Evolutionary conservation across 1,140 invertebrate genomes (phyloP).

Genomic region (Danaus plexippus): DNA sequence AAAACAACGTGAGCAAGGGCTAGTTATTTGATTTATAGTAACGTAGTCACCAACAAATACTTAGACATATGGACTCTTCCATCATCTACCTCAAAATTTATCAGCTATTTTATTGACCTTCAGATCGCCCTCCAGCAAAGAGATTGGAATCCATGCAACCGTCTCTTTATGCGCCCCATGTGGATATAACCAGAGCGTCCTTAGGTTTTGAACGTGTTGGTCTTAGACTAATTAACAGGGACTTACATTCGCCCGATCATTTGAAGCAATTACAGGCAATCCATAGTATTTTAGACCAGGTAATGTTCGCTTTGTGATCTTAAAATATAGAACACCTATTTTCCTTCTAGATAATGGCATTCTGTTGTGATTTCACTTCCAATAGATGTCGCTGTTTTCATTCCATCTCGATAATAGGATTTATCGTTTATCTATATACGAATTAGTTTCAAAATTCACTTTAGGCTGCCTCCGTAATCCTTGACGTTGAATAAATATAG

Average conservation of each 20-base stretch:
- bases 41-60: no score
- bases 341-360: no score
- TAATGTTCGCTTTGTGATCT: conserved; percentile 15
- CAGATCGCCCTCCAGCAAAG: conserved; percentile 42
- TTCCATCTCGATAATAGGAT: neutral
- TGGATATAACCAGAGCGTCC: conserved; percentile 45
- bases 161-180: conserved; percentile 47
- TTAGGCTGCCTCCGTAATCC: no score
- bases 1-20: no score
- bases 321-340: no score
- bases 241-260: conserved; percentile 37
- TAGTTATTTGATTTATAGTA: no score
- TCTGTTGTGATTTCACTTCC: no score
- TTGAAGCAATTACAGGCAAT: conserved; percentile 48
- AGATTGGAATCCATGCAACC: conserved; percentile 54
- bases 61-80: no score
- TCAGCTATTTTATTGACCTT: neutral
- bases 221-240: conserved; percentile 36
- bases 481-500: no score
- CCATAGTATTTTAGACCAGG: conserved; percentile 57
- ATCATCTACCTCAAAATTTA: no score
- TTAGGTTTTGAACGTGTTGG: conserved; percentile 50
- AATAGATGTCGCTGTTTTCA: neutral
- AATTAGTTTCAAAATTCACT: neutral
- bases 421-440: neutral